Evolutionary conservation across 2,888 invertebrate genomes (phyloP).

Genomic region (Hipparchia sbordonii): DNA sequence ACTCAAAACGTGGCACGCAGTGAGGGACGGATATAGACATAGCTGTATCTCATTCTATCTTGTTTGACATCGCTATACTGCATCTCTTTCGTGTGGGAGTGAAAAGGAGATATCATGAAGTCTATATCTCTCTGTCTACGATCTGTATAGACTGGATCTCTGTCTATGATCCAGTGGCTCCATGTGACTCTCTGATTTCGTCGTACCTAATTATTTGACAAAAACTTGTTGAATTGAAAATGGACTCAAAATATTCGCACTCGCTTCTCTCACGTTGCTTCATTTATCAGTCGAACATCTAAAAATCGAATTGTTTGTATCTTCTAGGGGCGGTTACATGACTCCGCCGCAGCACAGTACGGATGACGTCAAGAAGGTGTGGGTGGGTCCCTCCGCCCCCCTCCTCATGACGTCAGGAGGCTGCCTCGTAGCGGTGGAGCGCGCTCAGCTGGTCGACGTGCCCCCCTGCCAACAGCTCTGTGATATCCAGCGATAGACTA

Average conservation of each 20-base stretch:
- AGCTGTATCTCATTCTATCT: too few species aligned
- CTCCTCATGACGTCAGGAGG: slow-evolving; percentile 70
- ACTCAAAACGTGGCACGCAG: too few species aligned
- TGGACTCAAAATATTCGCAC: background rate
- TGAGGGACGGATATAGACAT: too few species aligned
- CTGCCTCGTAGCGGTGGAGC: slow-evolving; percentile 72
- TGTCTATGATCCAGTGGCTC: too few species aligned
- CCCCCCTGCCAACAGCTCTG: slow-evolving; percentile 59
- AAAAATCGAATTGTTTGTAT: slow-evolving; percentile 14
- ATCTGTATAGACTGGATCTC: too few species aligned
- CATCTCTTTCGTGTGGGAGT: too few species aligned
- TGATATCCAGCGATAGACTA: slow-evolving; percentile 76
- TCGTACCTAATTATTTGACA: too few species aligned
- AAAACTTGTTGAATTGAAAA: background rate
- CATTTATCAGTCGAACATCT: too few species aligned
- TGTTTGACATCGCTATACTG: too few species aligned
- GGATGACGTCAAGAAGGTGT: slow-evolving; percentile 77
- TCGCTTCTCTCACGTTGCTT: background rate
- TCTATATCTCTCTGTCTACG: too few species aligned
- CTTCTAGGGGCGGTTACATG: slow-evolving; percentile 76
- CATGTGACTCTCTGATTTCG: too few species aligned
- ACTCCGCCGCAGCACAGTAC: slow-evolving; percentile 66
- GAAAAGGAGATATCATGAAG: too few species aligned
- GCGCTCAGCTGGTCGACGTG: slow-evolving; percentile 63
- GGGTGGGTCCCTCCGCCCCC: slow-evolving; percentile 69